phyloP scores from a whole-genome alignment of 2,888 invertebrate species.

The Timema podura region DNA sequence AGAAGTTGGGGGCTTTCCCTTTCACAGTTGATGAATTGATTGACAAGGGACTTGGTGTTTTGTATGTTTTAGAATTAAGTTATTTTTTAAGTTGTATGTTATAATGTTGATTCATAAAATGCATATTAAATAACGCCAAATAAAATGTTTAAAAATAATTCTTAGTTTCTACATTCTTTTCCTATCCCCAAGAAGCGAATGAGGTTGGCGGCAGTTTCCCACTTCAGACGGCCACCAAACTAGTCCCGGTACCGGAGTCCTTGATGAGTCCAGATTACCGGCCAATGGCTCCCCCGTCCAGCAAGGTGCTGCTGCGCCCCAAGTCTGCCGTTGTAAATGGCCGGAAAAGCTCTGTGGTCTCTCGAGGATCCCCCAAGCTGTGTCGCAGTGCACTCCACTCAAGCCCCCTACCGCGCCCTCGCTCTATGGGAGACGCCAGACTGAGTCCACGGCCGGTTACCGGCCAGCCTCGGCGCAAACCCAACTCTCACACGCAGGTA shows the following conservation, averaged over 20 bases:
- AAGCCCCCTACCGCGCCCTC: slow-evolving; percentile 11
- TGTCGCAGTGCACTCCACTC: slow-evolving; percentile 17
- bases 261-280: slow-evolving; percentile 79
- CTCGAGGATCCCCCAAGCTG: slow-evolving; percentile 25
- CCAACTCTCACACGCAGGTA: too few species aligned
- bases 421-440: slow-evolving; percentile 8
- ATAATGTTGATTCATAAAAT: neutral
- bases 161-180: too few species aligned
- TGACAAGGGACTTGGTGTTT: too few species aligned
- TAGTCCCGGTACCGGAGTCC: slow-evolving; percentile 84
- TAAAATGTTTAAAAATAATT: neutral
- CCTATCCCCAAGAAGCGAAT: too few species aligned
- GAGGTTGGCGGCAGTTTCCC: slow-evolving; percentile 43
- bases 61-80: too few species aligned
- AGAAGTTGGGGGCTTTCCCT: too few species aligned
- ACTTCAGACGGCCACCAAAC: slow-evolving; percentile 76
- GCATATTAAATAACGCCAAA: neutral
- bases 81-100: neutral
- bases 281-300: slow-evolving; percentile 35
- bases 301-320: slow-evolving; percentile 20
- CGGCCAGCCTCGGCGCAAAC: too few species aligned
- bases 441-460: neutral
- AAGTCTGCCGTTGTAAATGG: slow-evolving; percentile 13
- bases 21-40: too few species aligned
- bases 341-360: slow-evolving; percentile 6